Evolutionary conservation across 1,140 invertebrate genomes (phyloP).

Genomic region (Drosophila nigrodunni): DNA sequence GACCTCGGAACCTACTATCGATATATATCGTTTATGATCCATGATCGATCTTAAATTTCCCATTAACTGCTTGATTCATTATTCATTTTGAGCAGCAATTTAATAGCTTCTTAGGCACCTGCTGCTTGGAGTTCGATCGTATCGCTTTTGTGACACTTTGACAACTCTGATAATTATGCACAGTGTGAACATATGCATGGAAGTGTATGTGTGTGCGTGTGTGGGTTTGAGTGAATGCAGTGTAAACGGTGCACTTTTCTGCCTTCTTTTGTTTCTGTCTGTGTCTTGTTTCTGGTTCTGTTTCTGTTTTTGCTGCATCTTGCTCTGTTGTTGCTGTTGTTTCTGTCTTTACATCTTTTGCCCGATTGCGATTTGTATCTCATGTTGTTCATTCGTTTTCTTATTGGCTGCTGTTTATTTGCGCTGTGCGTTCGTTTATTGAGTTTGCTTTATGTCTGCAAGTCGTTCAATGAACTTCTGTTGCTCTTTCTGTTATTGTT

Average conservation of each 20-base stretch:
- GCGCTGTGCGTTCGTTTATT: slow-evolving; percentile 76
- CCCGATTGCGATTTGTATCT: slow-evolving; percentile 71
- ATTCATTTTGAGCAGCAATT: background rate
- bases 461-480: slow-evolving; percentile 76
- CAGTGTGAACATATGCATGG: slow-evolving; percentile 5
- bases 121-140: slow-evolving; percentile 16
- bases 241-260: background rate
- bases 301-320: slow-evolving; percentile 18
- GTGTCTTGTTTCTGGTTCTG: slow-evolving; percentile 13
- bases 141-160: slow-evolving; percentile 37
- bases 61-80: background rate
- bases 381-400: slow-evolving; percentile 59
- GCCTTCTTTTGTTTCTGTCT: slow-evolving; percentile 6
- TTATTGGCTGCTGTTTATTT: slow-evolving; percentile 82
- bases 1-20: no score
- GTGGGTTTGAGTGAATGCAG: background rate
- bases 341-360: slow-evolving; percentile 48
- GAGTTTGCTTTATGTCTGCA: slow-evolving; percentile 71
- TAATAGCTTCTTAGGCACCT: slow-evolving; percentile 29
- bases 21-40: no score
- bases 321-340: background rate
- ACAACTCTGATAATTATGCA: slow-evolving; percentile 40
- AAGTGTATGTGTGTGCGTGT: background rate
- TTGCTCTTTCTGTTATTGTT: background rate
- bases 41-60: background rate